phyloP scores from a whole-genome alignment of 2,888 invertebrate species.

The Cephalotes varians region DNA sequence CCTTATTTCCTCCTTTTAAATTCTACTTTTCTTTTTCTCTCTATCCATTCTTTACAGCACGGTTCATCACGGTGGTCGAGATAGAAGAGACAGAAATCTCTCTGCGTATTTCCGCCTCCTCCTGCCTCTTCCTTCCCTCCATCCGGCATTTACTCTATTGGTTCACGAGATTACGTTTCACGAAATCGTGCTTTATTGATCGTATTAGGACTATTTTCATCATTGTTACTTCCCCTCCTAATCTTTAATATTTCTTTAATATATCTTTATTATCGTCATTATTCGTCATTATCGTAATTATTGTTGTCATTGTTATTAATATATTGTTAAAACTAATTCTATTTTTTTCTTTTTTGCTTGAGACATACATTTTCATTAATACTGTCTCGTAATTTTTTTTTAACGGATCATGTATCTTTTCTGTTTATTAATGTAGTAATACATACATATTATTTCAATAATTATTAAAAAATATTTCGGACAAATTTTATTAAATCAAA shows the following conservation, averaged over 20 bases:
- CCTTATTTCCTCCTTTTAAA: conserved; percentile 50
- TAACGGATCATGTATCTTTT: not conserved
- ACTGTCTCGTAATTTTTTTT: not conserved
- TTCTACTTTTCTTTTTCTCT: conserved; percentile 7
- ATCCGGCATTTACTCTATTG: not conserved
- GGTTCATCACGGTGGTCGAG: conserved; percentile 54
- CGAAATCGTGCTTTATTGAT: not conserved
- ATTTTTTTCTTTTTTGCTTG: not conserved
- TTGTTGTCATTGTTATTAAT: not conserved
- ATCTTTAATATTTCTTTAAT: conserved; percentile 12
- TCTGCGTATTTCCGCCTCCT: conserved; percentile 17
- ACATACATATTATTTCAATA: not conserved
- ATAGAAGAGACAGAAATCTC: conserved; percentile 34
- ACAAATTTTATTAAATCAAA: not conserved
- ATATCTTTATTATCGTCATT: not conserved
- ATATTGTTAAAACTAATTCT: not conserved
- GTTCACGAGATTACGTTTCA: conserved; percentile 1
- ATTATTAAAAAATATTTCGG: not conserved
- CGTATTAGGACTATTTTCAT: conserved; percentile 2
- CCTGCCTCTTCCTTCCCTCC: not conserved
- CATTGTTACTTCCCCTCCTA: not conserved
- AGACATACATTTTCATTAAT: not conserved
- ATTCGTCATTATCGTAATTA: not conserved
- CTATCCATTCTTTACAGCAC: conserved; percentile 1
- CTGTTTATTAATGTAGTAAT: not conserved